Base-by-base conservation (phyloP, 1,140 invertebrate genomes). In the Mylabris phalerata region DNA sequence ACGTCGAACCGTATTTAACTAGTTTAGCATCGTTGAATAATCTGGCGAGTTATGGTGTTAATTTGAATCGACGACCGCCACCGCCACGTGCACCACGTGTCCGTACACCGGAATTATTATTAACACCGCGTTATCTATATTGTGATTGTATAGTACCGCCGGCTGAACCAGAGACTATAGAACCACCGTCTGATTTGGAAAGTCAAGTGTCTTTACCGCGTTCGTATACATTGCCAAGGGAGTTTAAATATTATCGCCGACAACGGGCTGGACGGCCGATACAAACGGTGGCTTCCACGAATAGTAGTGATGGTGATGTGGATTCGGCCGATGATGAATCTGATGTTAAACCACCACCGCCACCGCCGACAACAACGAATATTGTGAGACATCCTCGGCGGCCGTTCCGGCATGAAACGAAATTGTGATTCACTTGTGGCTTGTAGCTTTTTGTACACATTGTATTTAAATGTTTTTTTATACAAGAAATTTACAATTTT, bases 291-390 rank as follows among this genome's bases (percentile, higher is more conserved):
- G 83, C 86, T 26, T 90, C 87, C 45, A 91, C 88, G 6, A 92
- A 92, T 68, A 91, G 89, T 66, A 90, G 88, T 67, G 89, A 92
- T 72, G 90, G 89, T 42, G 84, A 85, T 67, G 83, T 85, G 38
- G 83, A 85, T 70, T 84, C 82, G 60, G 82, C 79, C 4, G 83
- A 84, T 63, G 82, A 83, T 55, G 82, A 84, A 67, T 77, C 75
- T 24, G 78, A 79, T 56, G 5, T 3, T 42, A 11, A 42, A 42
- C 41, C 9, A 42, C 11, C 3, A 42, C 19, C 19, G 19, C 19
- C 19, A 40, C 6, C 39, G 39, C 6, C 6, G 1, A 7, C 39
- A 10, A 7, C 6, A 7, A 66, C 64, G 48, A 71, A 72, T 67
- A 58, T 67, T 3, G 57, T 72, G 9, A 65, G 68, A 50, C 69